A percentile compares a stretch with the other conserved stretches of the same genome.
phyloP scores from a whole-genome alignment of 2,888 invertebrate species.

The Epinotia nisella region DNA sequence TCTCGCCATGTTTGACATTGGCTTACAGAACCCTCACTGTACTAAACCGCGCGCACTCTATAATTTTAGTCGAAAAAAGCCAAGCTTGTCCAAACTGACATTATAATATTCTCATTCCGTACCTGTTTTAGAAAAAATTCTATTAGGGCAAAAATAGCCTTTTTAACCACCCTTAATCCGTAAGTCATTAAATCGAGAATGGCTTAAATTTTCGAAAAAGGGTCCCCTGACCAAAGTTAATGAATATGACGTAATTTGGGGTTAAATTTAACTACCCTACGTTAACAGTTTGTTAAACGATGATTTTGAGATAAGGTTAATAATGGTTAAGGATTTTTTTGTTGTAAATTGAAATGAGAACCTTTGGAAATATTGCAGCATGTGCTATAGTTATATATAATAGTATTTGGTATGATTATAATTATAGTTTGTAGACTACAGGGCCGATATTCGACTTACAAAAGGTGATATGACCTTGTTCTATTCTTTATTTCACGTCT shows the following conservation, averaged over 20 bases:
- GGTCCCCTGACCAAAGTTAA: slow-evolving; percentile 51
- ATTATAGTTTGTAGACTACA: no score
- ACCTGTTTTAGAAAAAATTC: slow-evolving; percentile 33
- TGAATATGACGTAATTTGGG: slow-evolving; percentile 55
- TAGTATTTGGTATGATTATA: background rate
- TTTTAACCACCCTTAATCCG: background rate
- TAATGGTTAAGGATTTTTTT: slow-evolving; percentile 35
- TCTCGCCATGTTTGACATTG: background rate
- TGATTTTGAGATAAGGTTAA: slow-evolving; percentile 48
- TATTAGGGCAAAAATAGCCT: slow-evolving; percentile 15
- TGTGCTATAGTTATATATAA: slow-evolving; percentile 21
- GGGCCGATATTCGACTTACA: no score
- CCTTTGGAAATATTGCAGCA: slow-evolving; percentile 13
- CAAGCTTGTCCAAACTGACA: slow-evolving; percentile 40
- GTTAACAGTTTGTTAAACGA: slow-evolving; percentile 54
- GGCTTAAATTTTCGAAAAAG: slow-evolving; percentile 29
- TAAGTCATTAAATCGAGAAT: slow-evolving; percentile 12
- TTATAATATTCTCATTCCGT: slow-evolving; percentile 41
- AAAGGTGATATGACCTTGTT: no score
- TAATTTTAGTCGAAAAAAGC: slow-evolving; percentile 24
- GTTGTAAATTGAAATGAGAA: slow-evolving; percentile 33
- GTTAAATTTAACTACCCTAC: slow-evolving; percentile 49
- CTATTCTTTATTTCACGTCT: no score
- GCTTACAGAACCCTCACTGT: slow-evolving; percentile 10
- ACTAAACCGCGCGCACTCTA: background rate